A percentile compares a stretch with the other conserved stretches of the same genome.
These are phyloP conservation scores for Hucho hucho DNA, from an alignment of 2,113 vertebrate genomes.

Conservation along the genomic window DNA sequence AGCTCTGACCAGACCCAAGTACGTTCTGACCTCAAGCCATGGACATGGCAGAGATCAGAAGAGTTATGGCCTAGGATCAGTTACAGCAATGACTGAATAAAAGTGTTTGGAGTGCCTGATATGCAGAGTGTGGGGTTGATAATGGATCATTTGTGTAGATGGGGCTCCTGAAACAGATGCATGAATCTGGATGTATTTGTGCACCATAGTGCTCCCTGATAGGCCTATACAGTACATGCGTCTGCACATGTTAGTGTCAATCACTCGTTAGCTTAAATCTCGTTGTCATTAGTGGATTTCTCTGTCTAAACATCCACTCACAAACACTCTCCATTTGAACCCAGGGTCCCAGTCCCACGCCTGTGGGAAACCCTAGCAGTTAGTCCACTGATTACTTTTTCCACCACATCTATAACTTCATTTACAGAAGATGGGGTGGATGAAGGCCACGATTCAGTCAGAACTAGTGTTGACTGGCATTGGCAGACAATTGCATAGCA, in stretches of 20 bases:
- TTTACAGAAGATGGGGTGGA: not conserved
- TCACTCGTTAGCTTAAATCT: conserved; percentile 7
- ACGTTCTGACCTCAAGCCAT: not conserved
- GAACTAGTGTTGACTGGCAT: no score
- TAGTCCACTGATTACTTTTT: not conserved
- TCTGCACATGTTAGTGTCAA: conserved; percentile 25
- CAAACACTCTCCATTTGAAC: not conserved
- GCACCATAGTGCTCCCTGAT: not conserved
- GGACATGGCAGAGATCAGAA: not conserved
- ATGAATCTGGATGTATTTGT: conserved; percentile 5
- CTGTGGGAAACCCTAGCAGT: not conserved
- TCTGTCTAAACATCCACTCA: conserved; percentile 1
- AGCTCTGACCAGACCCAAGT: not conserved
- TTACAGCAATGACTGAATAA: not conserved
- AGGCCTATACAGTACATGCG: not conserved
- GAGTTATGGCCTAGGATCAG: not conserved
- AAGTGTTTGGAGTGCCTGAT: not conserved
- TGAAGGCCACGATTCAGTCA: no score
- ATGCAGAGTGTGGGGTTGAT: not conserved
- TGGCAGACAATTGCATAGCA: no score
- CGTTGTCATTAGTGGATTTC: conserved; percentile 25
- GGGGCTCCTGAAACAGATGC: conserved; percentile 19
- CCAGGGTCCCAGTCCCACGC: not conserved
- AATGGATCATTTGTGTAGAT: conserved; percentile 11
- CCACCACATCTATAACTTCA: conserved; percentile 8